Evolutionary conservation across 2,113 vertebrate genomes (phyloP).

Genomic region (Dryoscopus gambensis): DNA sequence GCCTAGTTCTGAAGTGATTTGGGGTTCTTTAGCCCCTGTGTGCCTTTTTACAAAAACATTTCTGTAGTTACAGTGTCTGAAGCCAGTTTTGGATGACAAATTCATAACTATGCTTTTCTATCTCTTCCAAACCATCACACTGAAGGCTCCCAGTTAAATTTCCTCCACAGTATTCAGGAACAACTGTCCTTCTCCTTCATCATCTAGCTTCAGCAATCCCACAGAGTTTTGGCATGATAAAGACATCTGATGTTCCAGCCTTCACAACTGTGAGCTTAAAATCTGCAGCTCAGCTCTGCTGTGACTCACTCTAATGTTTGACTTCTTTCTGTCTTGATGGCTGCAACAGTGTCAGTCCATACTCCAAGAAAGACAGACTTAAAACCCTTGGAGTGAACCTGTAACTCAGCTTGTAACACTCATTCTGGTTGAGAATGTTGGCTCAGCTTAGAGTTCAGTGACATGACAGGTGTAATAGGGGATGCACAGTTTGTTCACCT

Average conservation of each 20-base stretch:
- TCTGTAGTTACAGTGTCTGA: neutral
- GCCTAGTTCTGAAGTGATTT: neutral
- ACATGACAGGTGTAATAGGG: too few species aligned
- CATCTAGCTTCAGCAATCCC: neutral
- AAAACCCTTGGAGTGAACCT: neutral
- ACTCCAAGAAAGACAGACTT: neutral
- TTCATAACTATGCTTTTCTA: fast-evolving
- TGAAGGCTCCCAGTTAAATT: neutral
- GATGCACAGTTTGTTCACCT: too few species aligned
- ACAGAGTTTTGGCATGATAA: neutral
- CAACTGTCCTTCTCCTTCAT: neutral
- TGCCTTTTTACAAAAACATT: neutral
- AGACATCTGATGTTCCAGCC: neutral
- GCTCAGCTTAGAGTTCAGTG: neutral
- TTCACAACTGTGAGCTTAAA: neutral
- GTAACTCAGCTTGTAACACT: neutral
- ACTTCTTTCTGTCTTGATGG: neutral
- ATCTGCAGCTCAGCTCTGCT: neutral
- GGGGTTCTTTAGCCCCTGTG: neutral
- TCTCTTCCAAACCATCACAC: neutral
- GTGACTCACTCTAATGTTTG: neutral
- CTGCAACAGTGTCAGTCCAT: neutral
- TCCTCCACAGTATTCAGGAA: neutral
- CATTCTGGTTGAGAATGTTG: neutral
- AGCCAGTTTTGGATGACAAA: neutral